Evolutionary conservation across 1,140 invertebrate genomes (phyloP).

Genomic region (Laodelphax striatellus): DNA sequence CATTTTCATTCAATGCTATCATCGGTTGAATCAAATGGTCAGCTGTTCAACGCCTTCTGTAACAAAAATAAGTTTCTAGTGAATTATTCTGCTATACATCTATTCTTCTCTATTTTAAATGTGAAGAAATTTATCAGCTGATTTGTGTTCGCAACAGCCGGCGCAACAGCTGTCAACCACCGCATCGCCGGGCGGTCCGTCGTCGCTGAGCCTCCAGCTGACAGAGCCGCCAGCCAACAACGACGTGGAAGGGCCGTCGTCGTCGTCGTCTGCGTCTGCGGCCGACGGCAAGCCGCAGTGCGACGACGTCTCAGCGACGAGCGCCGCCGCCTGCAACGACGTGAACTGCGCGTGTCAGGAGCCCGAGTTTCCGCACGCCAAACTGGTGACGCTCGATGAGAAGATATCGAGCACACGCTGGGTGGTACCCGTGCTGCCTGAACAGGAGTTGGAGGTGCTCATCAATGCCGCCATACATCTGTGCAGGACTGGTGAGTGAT

Average conservation of each 20-base stretch:
- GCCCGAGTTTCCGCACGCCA: conserved; percentile 66
- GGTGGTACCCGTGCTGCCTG: conserved; percentile 93
- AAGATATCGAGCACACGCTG: conserved; percentile 90
- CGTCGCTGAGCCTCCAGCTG: conserved; percentile 7
- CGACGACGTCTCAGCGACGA: no score
- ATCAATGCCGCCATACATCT: conserved; percentile 81
- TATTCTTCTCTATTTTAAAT: no score
- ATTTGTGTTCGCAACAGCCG: no score
- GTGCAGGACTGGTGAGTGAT: conserved; percentile 51
- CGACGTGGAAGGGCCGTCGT: neutral
- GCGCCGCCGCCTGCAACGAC: conserved; percentile 6
- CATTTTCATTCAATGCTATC: no score
- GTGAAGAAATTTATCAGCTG: no score
- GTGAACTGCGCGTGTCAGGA: conserved; percentile 14
- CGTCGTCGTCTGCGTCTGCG: no score
- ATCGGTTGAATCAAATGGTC: no score
- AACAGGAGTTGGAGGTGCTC: conserved; percentile 88
- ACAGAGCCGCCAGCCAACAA: neutral
- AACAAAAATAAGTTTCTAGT: no score
- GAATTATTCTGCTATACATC: no score
- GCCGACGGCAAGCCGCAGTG: no score
- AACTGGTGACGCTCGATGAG: conserved; percentile 80
- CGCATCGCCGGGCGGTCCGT: conserved; percentile 8
- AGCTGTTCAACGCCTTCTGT: no score
- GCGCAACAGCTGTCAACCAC: neutral